Base-by-base conservation (phyloP, 1,140 invertebrate genomes). In the Thrips palmi region DNA sequence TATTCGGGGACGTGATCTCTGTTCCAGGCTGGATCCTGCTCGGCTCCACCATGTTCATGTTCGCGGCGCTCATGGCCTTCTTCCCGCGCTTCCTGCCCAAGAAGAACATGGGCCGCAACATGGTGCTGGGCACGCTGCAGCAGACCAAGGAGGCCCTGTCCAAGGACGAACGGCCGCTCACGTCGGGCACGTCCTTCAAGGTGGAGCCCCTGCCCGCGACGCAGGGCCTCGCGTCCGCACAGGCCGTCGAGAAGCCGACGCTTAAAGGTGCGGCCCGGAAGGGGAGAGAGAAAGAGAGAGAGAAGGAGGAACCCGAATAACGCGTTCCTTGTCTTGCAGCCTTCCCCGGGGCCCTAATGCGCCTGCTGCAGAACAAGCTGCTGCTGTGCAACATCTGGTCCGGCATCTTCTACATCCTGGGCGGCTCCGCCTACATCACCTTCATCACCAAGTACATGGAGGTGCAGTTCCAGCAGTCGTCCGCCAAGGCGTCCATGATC, bases 381-480 rank as follows among this genome's bases (percentile, higher is more conserved):
- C 48, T 74, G 3, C 60, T 70, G 29, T 59, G 59, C 14, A 74
- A 72, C 45, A 70, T 67, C 25, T 49, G 61, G 0, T 64, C 67
- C 33, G 65, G 51, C 0, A 62, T 71, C 4, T 71, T 71, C 43
- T 70, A 70, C 39, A 60, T 77, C 10, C 56, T 78, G 29, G 73
- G 74, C 4, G 64, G 68, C 4, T 63, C 69, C 4, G 72, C 71
- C 0, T 77, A 75, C 38, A 68, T 73, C 44, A 77, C 72, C 2
- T 79, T 69, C 46, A 55, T 76, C 44, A 68, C 71, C 4, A 77
- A 77, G 47, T 79, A 78, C 47, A 63, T 79, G 44, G 75, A 79
- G 54, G 64, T 74, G 4, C 70, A 77, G 45, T 81, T 72, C 42
- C 58, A 67, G 45, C 67, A 65, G 36, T 65, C 68, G 0, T 60